Base-by-base conservation (phyloP, 2,113 vertebrate genomes). In the Odontophorus gujanensis region DNA sequence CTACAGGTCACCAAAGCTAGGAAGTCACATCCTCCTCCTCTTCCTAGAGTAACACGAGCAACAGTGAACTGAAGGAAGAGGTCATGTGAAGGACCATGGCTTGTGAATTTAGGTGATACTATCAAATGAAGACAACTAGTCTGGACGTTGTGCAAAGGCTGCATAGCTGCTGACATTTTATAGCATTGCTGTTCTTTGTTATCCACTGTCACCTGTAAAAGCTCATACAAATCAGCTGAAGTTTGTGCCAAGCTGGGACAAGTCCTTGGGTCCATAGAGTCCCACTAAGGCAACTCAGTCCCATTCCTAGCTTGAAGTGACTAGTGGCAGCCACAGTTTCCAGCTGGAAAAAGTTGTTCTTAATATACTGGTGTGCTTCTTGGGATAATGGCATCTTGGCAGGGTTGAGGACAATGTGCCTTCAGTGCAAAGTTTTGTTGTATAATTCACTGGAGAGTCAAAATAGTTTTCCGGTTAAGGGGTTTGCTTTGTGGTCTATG, bases 251-350 rank as follows among this genome's bases (percentile, higher is more conserved):
- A 61, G 11, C 3, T 74, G 22, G 10, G 68, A n/a, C 14, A 26
- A 26, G 25, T 1, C 2, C 55, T 69, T 0, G 0, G 45, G 53
- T 85, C 81, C 58, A 48, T 32, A 89, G 13, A 17, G 38, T 69
- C 25, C 15, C 21, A 53, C 26, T 28, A 50, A 34, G 9, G 32
- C 53, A 50, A 9, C 25, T 66, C 30, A 4, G 22, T 63, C 50
- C 55, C 40, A 17, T 25, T 77, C 32, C 32, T 43, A 66, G 19
- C 28, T 89, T 62, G 42, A 80, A 65, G 4, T 26, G 28, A 30
- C 24, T 59, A 43, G 57, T 40, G 80, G 67, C 53, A 83, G 45
- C 20, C n/a, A 3, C 20, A 40, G 18, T 20, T 87, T 91, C 36
- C 45, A 83, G 14, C 2, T 36, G 63, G 25, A 59, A 58, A 75